Conservation (phyloP, 2,797 vertebrate genomes). For the Crypturellus tataupa region DNA sequence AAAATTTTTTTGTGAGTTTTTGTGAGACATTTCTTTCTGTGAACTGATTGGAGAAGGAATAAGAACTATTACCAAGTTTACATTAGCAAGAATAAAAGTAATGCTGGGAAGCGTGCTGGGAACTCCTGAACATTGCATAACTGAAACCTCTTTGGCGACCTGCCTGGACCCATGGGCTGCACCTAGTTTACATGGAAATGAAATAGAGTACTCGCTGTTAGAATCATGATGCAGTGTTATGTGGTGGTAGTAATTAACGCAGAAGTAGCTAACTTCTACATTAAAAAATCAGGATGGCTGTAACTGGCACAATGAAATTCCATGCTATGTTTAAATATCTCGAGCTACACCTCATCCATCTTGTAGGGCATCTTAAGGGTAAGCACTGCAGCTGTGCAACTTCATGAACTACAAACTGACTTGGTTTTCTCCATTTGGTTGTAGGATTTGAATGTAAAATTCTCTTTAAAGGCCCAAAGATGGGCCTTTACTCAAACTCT, state of each 20-base stretch:
- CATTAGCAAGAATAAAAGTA: neutral
- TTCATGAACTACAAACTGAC: neutral
- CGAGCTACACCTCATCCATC: fast-evolving
- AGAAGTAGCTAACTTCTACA: neutral
- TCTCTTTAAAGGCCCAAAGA: neutral
- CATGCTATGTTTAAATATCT: neutral
- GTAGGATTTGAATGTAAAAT: neutral
- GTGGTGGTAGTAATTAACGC: neutral
- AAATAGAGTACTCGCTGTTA: constrained; percentile 43
- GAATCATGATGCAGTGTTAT: neutral
- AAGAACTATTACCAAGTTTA: neutral
- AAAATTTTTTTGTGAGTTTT: no score
- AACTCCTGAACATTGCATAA: constrained; percentile 46
- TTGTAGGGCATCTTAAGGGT: neutral
- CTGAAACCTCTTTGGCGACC: constrained; percentile 55
- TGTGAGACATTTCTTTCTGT: neutral
- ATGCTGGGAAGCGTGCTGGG: neutral
- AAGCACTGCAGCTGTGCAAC: neutral
- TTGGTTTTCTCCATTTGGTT: neutral
- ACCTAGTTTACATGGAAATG: constrained; percentile 22
- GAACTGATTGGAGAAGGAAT: neutral
- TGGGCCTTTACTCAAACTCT: no score
- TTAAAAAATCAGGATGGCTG: neutral
- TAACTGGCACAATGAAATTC: neutral
- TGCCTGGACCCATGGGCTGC: constrained; percentile 46